Evolutionary conservation across 2,113 vertebrate genomes (phyloP).

Genomic region (Actinemys pallida): DNA sequence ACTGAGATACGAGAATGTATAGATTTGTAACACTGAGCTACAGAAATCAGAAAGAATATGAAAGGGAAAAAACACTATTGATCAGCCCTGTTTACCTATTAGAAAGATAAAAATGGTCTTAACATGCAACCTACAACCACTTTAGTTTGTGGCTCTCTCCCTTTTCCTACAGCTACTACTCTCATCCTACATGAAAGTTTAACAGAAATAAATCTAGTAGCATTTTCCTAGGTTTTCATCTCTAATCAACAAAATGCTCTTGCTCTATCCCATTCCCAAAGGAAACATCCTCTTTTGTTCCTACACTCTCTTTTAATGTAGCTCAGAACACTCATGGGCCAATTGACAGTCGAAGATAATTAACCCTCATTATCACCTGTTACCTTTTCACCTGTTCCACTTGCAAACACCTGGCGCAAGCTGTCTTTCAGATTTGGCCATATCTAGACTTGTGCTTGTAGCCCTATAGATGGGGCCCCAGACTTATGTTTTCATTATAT

Average conservation of each 20-base stretch:
- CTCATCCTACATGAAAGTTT: neutral
- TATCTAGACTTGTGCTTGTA: neutral
- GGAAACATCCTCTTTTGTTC: neutral
- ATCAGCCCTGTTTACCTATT: no score
- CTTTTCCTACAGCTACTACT: neutral
- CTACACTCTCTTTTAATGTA: neutral
- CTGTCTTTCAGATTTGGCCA: neutral
- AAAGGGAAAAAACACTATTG: neutral
- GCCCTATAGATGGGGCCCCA: neutral
- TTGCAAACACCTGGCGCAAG: neutral
- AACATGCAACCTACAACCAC: accelerated
- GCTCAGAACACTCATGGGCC: neutral
- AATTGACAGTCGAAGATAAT: neutral
- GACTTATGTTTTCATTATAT: neutral
- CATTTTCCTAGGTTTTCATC: neutral
- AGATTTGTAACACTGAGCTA: neutral
- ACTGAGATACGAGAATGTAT: neutral
- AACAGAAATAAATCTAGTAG: neutral
- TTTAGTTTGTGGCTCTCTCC: neutral
- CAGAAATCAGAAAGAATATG: neutral
- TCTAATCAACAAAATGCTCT: neutral
- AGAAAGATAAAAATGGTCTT: neutral
- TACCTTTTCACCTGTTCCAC: neutral
- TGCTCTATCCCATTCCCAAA: neutral
- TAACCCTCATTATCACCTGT: accelerated